Conservation (phyloP, 2,888 invertebrate species). For the Hypomecis atomaria region DNA sequence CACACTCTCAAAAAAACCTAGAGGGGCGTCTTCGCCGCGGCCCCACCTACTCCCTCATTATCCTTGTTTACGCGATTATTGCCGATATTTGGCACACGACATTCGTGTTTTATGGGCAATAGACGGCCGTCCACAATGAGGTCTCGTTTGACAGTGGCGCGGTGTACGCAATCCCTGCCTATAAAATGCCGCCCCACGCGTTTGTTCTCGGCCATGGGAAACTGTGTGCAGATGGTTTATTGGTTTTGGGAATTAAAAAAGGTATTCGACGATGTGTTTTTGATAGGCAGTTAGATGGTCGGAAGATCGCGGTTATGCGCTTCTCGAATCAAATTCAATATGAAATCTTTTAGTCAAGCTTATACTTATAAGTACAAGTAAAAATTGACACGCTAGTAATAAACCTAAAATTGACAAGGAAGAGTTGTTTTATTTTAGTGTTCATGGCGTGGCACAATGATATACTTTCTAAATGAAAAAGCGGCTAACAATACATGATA, state of each 20-base stretch:
- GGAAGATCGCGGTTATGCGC: slow-evolving; percentile 1
- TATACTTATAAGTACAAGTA: background rate
- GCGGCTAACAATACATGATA: no score
- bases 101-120: slow-evolving; percentile 65
- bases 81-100: slow-evolving; percentile 72
- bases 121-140: slow-evolving; percentile 72
- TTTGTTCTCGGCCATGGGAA: slow-evolving; percentile 69
- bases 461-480: no score
- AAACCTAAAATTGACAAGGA: background rate
- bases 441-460: no score
- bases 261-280: slow-evolving; percentile 30
- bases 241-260: slow-evolving; percentile 50
- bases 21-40: slow-evolving; percentile 75
- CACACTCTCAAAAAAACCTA: slow-evolving; percentile 77
- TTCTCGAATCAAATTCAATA: slow-evolving; percentile 17
- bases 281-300: slow-evolving; percentile 17
- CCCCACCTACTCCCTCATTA: slow-evolving; percentile 82
- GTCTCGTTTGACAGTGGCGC: slow-evolving; percentile 79
- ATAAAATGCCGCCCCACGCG: slow-evolving; percentile 81
- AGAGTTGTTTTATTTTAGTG: no score
- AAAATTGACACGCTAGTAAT: background rate
- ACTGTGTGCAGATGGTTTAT: slow-evolving; percentile 57
- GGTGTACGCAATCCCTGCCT: slow-evolving; percentile 73
- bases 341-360: slow-evolving; percentile 4
- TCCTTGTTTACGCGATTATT: slow-evolving; percentile 80